phyloP scores from a whole-genome alignment of 1,140 invertebrate genomes.

The Drosophila ironensis region DNA sequence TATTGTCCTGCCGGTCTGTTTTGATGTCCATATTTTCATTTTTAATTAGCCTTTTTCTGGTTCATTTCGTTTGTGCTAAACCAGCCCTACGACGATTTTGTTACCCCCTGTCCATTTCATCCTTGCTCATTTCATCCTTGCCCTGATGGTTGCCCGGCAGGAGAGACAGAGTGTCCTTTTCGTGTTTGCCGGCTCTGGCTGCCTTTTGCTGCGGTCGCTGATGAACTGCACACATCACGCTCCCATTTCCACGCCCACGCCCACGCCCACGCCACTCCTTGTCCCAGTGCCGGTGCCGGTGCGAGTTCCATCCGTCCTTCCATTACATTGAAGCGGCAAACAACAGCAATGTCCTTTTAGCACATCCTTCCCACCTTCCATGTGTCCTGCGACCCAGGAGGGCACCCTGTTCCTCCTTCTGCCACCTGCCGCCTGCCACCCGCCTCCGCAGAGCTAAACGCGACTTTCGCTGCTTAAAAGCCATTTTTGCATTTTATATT shows the following conservation, averaged over 20 bases:
- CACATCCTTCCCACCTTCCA: constrained; percentile 46
- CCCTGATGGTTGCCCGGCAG: constrained; percentile 4
- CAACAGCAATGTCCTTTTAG: constrained; percentile 70
- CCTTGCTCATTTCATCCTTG: background rate
- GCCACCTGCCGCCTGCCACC: no score
- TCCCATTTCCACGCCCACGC: no score
- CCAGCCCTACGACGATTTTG: constrained; percentile 37
- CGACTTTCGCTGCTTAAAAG: constrained; percentile 74
- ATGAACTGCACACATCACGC: constrained; percentile 64
- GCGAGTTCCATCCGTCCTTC: background rate
- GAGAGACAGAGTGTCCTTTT: constrained; percentile 1
- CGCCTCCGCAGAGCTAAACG: constrained; percentile 36
- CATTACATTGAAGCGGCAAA: constrained; percentile 2
- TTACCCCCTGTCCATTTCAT: background rate
- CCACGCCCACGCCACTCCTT: no score
- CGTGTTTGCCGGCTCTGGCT: constrained; percentile 14
- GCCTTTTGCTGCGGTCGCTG: constrained; percentile 70
- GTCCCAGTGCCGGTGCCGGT: no score
- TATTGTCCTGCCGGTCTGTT: no score
- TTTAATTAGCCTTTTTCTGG: constrained; percentile 33
- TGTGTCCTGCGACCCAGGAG: constrained; percentile 32
- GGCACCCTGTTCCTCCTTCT: background rate
- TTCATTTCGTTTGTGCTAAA: constrained; percentile 24
- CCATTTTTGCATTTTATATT: constrained; percentile 78
- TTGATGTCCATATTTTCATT: constrained; percentile 6